Base-by-base conservation (phyloP, 2,888 invertebrate genomes). In the Plebejus anna region DNA sequence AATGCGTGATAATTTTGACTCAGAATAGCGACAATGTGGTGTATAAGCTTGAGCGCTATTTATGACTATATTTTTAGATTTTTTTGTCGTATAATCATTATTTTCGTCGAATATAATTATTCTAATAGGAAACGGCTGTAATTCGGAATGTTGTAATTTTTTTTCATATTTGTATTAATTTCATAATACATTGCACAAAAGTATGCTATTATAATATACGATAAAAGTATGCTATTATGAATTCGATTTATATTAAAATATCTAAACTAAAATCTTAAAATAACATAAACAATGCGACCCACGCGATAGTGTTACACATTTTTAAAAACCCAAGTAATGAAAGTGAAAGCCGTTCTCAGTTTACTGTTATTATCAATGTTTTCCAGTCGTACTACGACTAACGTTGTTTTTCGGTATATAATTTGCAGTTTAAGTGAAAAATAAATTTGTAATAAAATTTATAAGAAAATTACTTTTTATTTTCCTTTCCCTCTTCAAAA, bases 401-500 rank as follows among this genome's bases (percentile, higher is more conserved):
- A 88, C 86, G 87, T 87, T 87, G 86, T 88, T 89, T 86, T 89
- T 89, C 87, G 89, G 87, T 91, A 89, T 91, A 89, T 91, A 86
- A 89, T 90, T 92, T 93, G 91, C 91, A 90, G 88, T 89, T 85
- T 89, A 91, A 92, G 89, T 90, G 86, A 87, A 88, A 87, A 90
- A 90, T 86, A 89, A 84, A 88, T 94, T 93, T 93, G 90, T 91
- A 93, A 93, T 92, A 92, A 94, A 94, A 92, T 92, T 92, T 93
- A 88, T 92, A 94, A 87, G 87, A 89, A 90, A 90, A 86, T 85
- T 80, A 76, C 70, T 71, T 36, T 38, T 72, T 72, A 76, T 59
- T 76, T 76, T 28, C 70, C 32, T 66, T 22, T 32, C 28, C 6
- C 22, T 61, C 28, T 61, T 11, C 22, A 22, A 22, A 22, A 7